Evolutionary conservation across 37 sponge, comb jelly and placozoan species (phyloP).

Genomic region (Diacarnus erythraeanus): DNA sequence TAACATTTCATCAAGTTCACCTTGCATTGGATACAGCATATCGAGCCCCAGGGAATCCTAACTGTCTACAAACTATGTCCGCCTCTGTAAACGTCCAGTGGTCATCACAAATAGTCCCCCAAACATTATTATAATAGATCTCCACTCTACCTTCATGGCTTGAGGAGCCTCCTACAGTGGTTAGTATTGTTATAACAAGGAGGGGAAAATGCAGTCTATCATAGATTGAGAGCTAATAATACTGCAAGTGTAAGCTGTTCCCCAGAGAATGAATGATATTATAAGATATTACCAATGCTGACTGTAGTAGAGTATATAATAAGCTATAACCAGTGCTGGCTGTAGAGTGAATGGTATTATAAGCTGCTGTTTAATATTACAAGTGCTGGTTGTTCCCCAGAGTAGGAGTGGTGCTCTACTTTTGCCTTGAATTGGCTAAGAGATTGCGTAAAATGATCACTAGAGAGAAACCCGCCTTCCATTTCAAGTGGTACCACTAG

Average conservation of each 20-base stretch:
- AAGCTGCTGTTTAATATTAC: background rate
- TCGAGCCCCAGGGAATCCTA: conserved; percentile 43
- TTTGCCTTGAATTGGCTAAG: no score
- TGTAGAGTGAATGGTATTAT: no score
- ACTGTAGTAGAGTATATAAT: conserved; percentile 25
- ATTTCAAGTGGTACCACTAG: no score
- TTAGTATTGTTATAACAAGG: no score
- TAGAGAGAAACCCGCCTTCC: no score
- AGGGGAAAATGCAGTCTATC: no score
- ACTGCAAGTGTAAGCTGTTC: background rate
- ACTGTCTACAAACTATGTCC: conserved; percentile 16
- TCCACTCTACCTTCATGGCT: conserved; percentile 6
- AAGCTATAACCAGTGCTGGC: no score
- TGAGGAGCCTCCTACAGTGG: background rate
- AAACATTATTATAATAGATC: conserved; percentile 21
- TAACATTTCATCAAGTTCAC: background rate
- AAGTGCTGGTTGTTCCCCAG: conserved; percentile 5
- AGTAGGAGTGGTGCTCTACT: background rate
- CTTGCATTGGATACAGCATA: background rate
- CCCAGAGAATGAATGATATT: conserved; percentile 40
- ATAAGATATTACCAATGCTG: no score
- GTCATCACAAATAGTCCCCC: conserved; percentile 67
- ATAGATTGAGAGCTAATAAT: no score
- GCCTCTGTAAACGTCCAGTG: conserved; percentile 41
- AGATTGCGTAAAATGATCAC: no score